Base-by-base conservation (phyloP, 2,113 vertebrate species). In the Hirundichthys speculiger region DNA sequence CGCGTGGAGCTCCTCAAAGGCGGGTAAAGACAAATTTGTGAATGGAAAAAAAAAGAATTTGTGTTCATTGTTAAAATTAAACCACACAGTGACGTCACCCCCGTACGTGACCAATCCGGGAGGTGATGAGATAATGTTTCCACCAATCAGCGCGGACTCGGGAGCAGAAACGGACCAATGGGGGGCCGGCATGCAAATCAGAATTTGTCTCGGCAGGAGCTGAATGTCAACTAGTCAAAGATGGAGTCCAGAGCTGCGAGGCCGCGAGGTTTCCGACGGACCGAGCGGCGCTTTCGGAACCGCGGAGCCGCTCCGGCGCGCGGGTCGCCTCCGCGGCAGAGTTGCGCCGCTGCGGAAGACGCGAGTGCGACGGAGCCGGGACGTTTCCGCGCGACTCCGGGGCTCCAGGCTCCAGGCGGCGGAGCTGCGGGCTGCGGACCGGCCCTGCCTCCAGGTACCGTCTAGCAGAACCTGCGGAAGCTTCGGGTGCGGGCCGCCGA, bases 191-290 rank as follows among this genome's bases (percentile, higher is more conserved):
- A 95, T 95, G 94, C 93, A 94, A 95, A 96, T 94, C 86, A 92
- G 88, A 93, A 88, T 92, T 88, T 90, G 93, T 92, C 91, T 93
- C 94, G 91, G 93, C 93, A 93, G 91, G 93, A 95, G 93, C 94
- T 95, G 95, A 95, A 96, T 95, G 94, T 96, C 94, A 96, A 95
- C 93, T 93, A 95, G 94, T 95, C 95, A 95, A 96, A 96, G 95
- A 96, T 96, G 95, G 95, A 95, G 95, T 94, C 93, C 90, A 91
- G 89, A 93, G 93, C 90, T 83, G 90, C 90, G 89, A 92, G 93
- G 94, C 94, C 93, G 94, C 90, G 92, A 93, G 93, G 92, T 90
- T 93, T 85, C 90, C 89, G 82, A 84, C 71, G 92, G 90, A 90
- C 88, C 65, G 86, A 89, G 88, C 72, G 73, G 12, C 69, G 70